A percentile compares a stretch with the other conserved stretches of the same genome.
These are phyloP conservation scores for Bellardia pandia DNA, from an alignment of 2,888 invertebrate genomes.

Conservation along the genomic window DNA sequence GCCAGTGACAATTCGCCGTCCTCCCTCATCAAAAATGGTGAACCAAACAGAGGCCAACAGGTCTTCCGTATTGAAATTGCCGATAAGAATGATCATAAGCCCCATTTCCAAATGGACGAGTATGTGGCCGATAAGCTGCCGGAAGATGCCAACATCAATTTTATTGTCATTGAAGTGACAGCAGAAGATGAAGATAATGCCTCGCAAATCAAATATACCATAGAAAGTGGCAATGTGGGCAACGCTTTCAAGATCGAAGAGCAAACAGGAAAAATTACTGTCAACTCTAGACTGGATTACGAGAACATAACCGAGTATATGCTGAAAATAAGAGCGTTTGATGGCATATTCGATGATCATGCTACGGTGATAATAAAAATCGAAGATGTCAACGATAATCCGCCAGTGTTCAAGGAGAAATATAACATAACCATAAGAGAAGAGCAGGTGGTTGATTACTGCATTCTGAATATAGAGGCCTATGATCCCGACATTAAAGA, in stretches of 20 bases:
- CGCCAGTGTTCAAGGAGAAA: conserved; percentile 91
- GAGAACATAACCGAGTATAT: conserved; percentile 94
- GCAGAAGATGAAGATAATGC: conserved; percentile 95
- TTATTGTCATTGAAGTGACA: conserved; percentile 93
- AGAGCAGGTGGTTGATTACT: conserved; percentile 88
- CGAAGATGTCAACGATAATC: conserved; percentile 96
- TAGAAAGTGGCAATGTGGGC: conserved; percentile 93
- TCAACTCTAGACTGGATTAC: conserved; percentile 91
- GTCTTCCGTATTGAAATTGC: conserved; percentile 95
- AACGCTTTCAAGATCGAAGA: conserved; percentile 94
- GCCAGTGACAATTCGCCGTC: conserved; percentile 96
- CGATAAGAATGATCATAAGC: conserved; percentile 98
- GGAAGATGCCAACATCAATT: conserved; percentile 93
- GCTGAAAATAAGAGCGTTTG: conserved; percentile 92
- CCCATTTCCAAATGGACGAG: conserved; percentile 91
- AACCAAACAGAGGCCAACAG: conserved; percentile 91
- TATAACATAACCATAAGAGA: conserved; percentile 91
- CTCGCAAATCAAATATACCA: conserved; percentile 93
- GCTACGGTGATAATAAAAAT: conserved; percentile 93
- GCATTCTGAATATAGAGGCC: conserved; percentile 89
- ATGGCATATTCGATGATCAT: conserved; percentile 92
- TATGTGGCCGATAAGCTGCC: conserved; percentile 90
- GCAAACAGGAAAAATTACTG: conserved; percentile 93
- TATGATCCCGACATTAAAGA: conserved; percentile 95
- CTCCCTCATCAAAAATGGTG: conserved; percentile 87